Percentiles rank a stretch among this genome's conserved stretches.
phyloP scores from a whole-genome alignment of 2,113 vertebrate genomes.

The Phrynocephalus versicolor region DNA sequence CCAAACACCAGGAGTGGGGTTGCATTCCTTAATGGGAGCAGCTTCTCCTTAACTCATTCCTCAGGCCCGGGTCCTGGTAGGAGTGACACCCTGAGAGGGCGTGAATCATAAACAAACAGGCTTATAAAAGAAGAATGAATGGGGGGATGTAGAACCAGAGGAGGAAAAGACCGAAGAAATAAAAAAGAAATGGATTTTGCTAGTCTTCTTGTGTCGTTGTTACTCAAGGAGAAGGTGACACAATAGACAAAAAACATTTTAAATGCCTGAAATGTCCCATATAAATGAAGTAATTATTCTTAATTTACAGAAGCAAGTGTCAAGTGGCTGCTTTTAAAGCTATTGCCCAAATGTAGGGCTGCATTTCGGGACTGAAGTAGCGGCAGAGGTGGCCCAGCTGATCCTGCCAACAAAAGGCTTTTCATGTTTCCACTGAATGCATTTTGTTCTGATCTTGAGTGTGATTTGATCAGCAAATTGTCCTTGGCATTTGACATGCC shows the following conservation, averaged over 20 bases:
- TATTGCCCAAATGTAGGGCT: not conserved
- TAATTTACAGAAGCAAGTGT: accelerated
- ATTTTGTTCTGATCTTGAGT: slow-evolving; percentile 4
- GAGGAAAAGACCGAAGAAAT: not conserved
- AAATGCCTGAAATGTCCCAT: not conserved
- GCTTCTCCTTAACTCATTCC: no score
- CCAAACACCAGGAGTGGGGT: no score
- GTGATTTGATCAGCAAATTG: slow-evolving; percentile 36
- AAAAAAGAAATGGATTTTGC: not conserved
- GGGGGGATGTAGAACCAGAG: no score
- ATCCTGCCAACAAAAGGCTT: slow-evolving; percentile 43
- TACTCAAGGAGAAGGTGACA: not conserved
- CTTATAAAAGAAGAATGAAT: no score
- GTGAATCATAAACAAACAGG: no score
- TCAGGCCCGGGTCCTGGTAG: no score
- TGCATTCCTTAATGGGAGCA: no score
- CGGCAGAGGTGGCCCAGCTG: slow-evolving; percentile 42
- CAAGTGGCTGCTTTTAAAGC: not conserved
- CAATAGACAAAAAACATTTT: not conserved
- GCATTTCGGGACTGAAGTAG: slow-evolving; percentile 16
- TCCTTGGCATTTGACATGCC: slow-evolving; percentile 16
- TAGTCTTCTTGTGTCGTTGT: not conserved
- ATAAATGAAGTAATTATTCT: not conserved
- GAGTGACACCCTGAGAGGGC: no score
- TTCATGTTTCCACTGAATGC: not conserved